Percentiles rank a stretch among this genome's conserved stretches.
phyloP scores from a whole-genome alignment of 1,140 invertebrate species.

The Cydia strobilella region DNA sequence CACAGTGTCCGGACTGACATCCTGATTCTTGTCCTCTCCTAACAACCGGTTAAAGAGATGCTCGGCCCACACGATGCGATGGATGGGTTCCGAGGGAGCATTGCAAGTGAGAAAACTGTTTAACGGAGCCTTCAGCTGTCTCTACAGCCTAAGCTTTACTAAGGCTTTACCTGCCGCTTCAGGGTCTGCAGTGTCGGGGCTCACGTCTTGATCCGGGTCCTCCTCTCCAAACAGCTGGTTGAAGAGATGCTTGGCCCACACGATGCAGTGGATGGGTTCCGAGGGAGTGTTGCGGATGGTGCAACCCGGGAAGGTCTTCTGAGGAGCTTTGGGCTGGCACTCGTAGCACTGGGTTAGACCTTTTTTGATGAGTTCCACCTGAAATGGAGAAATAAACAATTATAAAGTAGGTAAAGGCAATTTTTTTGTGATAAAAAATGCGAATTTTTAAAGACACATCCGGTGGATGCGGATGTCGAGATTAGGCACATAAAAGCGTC shows the following conservation, averaged over 20 bases:
- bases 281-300: slow-evolving; percentile 99
- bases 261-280: slow-evolving; percentile 99
- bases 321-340: slow-evolving; percentile 94
- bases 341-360: slow-evolving; percentile 98
- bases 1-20: too few species aligned
- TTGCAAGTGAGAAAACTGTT: too few species aligned
- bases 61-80: too few species aligned
- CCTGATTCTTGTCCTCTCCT: too few species aligned
- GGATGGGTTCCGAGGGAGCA: too few species aligned
- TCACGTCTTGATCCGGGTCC: slow-evolving; percentile 98
- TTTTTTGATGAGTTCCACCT: slow-evolving; percentile 94
- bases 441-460: too few species aligned
- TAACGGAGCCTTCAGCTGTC: too few species aligned
- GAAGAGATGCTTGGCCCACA: slow-evolving; percentile 99
- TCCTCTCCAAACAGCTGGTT: slow-evolving; percentile 99
- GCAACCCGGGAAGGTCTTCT: slow-evolving; percentile 98
- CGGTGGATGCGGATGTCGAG: too few species aligned
- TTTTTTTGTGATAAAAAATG: background rate
- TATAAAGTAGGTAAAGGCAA: background rate
- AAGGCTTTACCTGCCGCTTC: slow-evolving; percentile 82
- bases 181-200: slow-evolving; percentile 97
- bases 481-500: too few species aligned
- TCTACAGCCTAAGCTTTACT: too few species aligned
- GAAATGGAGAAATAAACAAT: slow-evolving; percentile 51
- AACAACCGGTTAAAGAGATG: too few species aligned